Percentiles rank a stretch among this genome's conserved stretches.
phyloP scores from a whole-genome alignment of 2,113 vertebrate species.

The Pogonocichla stellata region DNA sequence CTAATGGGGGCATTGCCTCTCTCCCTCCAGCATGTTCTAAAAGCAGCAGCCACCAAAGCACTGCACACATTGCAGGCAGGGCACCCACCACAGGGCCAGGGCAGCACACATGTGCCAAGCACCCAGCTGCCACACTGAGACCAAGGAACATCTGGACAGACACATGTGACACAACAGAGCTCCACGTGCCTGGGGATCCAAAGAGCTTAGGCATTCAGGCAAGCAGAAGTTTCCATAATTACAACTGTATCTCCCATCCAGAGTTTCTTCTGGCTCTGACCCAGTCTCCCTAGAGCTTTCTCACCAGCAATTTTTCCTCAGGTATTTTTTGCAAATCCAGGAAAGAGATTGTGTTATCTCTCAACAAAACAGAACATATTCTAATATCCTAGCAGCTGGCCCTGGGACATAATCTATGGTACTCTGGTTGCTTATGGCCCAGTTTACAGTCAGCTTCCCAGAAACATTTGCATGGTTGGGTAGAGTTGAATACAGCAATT shows the following conservation, averaged over 20 bases:
- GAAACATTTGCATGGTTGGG: slow-evolving; percentile 3
- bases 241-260: background rate
- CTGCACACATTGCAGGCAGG: background rate
- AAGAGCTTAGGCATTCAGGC: background rate
- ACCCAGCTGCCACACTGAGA: background rate
- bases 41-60: background rate
- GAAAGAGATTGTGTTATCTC: background rate
- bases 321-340: background rate
- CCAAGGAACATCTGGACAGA: background rate
- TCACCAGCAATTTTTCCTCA: background rate
- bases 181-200: background rate
- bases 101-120: accelerated
- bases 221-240: background rate
- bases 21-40: background rate
- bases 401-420: background rate
- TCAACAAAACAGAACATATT: background rate
- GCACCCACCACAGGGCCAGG: background rate
- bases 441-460: background rate
- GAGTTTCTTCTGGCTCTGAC: background rate
- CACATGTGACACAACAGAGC: background rate
- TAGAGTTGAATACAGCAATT: slow-evolving; percentile 28
- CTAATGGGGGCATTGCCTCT: background rate
- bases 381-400: background rate
- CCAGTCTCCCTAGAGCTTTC: background rate
- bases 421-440: background rate